Conservation (phyloP, 92 coral and sea anemone genomes). For the Bergia puertoricense region DNA sequence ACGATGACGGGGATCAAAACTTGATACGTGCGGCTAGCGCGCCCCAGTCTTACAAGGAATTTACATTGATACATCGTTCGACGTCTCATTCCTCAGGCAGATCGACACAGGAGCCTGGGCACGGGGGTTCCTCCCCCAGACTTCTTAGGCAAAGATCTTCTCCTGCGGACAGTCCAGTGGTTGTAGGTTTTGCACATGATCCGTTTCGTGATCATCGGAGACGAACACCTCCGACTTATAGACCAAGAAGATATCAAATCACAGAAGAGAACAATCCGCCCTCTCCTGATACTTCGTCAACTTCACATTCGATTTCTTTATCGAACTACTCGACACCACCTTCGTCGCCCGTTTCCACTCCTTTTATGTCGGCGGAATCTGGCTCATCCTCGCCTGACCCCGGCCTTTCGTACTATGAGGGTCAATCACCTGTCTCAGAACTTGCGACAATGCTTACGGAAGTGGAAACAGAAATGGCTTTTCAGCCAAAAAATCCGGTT, state of each 20-base stretch:
- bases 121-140: slow-evolving; percentile 21
- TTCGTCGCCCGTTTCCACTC: slow-evolving; percentile 73
- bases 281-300: slow-evolving; percentile 73
- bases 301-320: slow-evolving; percentile 66
- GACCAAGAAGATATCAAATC: slow-evolving; percentile 51
- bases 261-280: slow-evolving; percentile 61
- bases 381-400: slow-evolving; percentile 69
- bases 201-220: slow-evolving; percentile 34
- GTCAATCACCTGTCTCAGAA: slow-evolving; percentile 66
- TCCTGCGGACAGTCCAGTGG: slow-evolving; percentile 17
- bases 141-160: slow-evolving; percentile 27
- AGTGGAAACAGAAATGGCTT: slow-evolving; percentile 72
- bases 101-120: slow-evolving; percentile 37
- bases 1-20: slow-evolving; percentile 61
- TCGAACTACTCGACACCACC: slow-evolving; percentile 80
- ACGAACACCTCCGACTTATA: slow-evolving; percentile 45
- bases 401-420: slow-evolving; percentile 67
- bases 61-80: slow-evolving; percentile 43
- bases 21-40: slow-evolving; percentile 60
- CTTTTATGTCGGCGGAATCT: slow-evolving; percentile 79
- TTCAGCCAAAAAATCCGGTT: slow-evolving; percentile 53
- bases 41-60: slow-evolving; percentile 52
- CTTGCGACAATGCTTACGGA: slow-evolving; percentile 72
- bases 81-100: slow-evolving; percentile 13
- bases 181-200: not conserved